phyloP scores from a whole-genome alignment of 2,113 vertebrate species.

The Ardeotis arabs region DNA sequence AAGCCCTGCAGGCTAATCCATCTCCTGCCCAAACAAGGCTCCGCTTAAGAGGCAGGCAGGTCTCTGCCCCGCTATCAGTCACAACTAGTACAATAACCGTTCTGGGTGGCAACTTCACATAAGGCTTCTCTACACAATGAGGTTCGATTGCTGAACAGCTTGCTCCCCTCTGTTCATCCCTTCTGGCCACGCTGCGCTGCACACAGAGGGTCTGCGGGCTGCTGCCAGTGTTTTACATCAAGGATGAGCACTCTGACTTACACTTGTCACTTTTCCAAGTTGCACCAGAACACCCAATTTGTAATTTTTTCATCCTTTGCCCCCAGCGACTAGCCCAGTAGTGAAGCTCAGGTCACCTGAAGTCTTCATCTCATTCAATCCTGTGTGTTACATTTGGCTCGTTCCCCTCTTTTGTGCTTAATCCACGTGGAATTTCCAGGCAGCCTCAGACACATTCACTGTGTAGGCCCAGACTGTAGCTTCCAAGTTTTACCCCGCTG shows the following conservation, averaged over 20 bases:
- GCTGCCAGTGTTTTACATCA: no score
- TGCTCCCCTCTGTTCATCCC: not conserved
- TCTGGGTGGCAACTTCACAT: not conserved
- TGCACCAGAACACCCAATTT: accelerated
- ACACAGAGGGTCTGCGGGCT: no score
- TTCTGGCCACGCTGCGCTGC: not conserved
- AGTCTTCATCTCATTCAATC: accelerated
- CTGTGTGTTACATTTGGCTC: accelerated
- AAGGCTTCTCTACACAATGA: not conserved
- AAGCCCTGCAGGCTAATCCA: accelerated
- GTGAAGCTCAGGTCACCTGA: no score
- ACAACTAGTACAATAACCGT: not conserved
- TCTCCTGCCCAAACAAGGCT: accelerated
- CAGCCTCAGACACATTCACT: not conserved
- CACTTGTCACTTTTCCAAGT: no score
- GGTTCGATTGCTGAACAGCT: no score
- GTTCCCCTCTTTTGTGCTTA: not conserved
- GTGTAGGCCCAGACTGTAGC: not conserved
- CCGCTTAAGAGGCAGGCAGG: accelerated
- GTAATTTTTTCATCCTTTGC: not conserved
- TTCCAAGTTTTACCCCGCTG: no score
- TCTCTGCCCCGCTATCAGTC: not conserved
- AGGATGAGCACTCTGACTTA: not conserved
- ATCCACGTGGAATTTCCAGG: accelerated
- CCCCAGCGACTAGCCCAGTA: not conserved